Conservation (phyloP, 1,140 invertebrate genomes). For the Sycophaga agraensis region DNA sequence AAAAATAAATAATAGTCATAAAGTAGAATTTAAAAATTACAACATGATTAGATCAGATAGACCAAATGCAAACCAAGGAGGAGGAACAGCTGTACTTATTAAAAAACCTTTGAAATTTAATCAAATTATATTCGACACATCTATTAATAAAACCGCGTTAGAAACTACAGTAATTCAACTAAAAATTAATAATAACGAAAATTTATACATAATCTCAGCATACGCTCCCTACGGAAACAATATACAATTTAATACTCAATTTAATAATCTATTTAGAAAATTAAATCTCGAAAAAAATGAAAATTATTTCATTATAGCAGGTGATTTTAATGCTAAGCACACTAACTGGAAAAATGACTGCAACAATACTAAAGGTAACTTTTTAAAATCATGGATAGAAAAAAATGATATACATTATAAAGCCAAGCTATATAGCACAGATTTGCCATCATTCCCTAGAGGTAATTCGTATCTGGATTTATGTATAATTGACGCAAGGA, state of each 20-base stretch:
- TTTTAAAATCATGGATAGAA: not conserved
- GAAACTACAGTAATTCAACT: constrained; percentile 24
- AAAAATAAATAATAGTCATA: constrained; percentile 25
- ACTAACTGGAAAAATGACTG: not conserved
- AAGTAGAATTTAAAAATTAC: constrained; percentile 26
- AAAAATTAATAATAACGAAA: not conserved
- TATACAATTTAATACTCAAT: constrained; percentile 13
- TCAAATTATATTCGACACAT: not conserved
- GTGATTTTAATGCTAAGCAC: constrained; percentile 13
- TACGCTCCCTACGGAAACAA: constrained; percentile 2
- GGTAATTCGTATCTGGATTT: not conserved
- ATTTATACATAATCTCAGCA: constrained; percentile 21
- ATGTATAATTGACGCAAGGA: not conserved
- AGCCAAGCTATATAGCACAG: not conserved
- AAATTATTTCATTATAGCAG: constrained; percentile 23
- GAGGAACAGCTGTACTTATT: constrained; percentile 34
- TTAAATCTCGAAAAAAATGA: not conserved
- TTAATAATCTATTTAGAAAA: not conserved
- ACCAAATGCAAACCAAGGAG: constrained; percentile 23
- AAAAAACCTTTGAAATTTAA: constrained; percentile 22
- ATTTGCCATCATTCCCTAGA: not conserved
- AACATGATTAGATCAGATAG: constrained; percentile 29
- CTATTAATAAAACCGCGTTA: not conserved
- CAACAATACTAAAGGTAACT: not conserved
- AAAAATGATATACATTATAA: not conserved